Evolutionary conservation across 2,113 vertebrate species (phyloP).

Genomic region (Dipodomys spectabilis): DNA sequence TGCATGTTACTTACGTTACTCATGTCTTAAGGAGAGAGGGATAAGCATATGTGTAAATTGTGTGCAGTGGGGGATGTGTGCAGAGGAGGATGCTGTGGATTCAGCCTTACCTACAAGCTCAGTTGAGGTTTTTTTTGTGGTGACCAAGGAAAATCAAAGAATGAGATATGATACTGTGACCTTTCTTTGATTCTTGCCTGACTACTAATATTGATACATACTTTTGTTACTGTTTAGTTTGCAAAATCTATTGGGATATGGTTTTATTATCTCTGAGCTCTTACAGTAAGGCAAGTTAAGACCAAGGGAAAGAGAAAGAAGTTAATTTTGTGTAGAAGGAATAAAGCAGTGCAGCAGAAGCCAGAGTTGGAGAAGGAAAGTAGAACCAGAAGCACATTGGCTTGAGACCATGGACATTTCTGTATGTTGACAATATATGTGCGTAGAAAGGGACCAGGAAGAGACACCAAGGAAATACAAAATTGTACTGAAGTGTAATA

Average conservation of each 20-base stretch:
- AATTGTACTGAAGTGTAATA: not conserved
- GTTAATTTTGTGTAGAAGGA: not conserved
- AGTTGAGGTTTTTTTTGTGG: not conserved
- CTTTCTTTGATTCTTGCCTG: conserved; percentile 29
- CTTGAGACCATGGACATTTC: not conserved
- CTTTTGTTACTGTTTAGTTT: not conserved
- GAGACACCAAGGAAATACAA: not conserved
- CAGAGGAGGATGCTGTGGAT: not conserved
- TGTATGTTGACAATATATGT: not conserved
- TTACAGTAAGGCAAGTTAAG: not conserved
- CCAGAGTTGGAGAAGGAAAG: not conserved
- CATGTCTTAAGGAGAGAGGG: not conserved
- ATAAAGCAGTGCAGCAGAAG: not conserved
- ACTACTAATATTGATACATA: not conserved
- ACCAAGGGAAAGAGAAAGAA: conserved; percentile 38
- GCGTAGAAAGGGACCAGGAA: not conserved
- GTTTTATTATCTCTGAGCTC: not conserved
- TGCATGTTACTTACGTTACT: not conserved
- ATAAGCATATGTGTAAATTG: not conserved
- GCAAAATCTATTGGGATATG: not conserved
- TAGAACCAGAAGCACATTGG: not conserved
- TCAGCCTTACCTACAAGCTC: not conserved
- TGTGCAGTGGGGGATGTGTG: too few relatives aligned
- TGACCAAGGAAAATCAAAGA: conserved; percentile 29
- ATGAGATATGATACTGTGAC: not conserved